Evolutionary conservation across 2,113 vertebrate species (phyloP).

Genomic region (Mesembrinibis cayennensis): DNA sequence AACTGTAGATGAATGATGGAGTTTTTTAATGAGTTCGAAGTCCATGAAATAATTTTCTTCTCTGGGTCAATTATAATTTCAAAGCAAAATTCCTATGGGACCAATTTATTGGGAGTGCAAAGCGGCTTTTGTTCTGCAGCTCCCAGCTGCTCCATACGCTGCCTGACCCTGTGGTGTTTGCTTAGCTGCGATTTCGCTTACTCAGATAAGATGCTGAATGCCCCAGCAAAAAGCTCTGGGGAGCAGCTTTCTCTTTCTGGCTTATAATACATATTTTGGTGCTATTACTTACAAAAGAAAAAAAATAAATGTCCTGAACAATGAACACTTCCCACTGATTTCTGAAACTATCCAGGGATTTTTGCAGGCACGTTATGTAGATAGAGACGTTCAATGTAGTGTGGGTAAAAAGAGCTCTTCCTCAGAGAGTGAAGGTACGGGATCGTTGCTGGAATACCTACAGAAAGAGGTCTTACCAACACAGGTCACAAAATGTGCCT

Average conservation of each 20-base stretch:
- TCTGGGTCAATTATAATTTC: conserved; percentile 77
- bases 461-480: neutral
- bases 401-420: neutral
- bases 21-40: conserved; percentile 73
- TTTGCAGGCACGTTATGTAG: neutral
- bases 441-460: neutral
- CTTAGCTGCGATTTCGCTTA: conserved; percentile 11
- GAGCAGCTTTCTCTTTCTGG: conserved; percentile 24
- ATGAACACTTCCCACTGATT: neutral
- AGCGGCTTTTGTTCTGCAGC: conserved; percentile 62
- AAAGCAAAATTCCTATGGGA: conserved; percentile 72
- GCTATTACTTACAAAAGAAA: neutral
- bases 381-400: neutral
- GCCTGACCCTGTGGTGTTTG: conserved; percentile 30
- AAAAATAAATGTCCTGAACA: neutral
- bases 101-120: conserved; percentile 71
- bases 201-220: conserved; percentile 32
- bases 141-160: conserved; percentile 37
- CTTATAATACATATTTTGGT: neutral
- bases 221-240: neutral
- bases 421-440: neutral
- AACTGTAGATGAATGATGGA: conserved; percentile 69
- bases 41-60: conserved; percentile 74
- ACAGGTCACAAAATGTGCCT: neutral
- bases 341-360: neutral